Evolutionary conservation across 1,140 invertebrate genomes (phyloP).

Genomic region (Pararge aegeria): DNA sequence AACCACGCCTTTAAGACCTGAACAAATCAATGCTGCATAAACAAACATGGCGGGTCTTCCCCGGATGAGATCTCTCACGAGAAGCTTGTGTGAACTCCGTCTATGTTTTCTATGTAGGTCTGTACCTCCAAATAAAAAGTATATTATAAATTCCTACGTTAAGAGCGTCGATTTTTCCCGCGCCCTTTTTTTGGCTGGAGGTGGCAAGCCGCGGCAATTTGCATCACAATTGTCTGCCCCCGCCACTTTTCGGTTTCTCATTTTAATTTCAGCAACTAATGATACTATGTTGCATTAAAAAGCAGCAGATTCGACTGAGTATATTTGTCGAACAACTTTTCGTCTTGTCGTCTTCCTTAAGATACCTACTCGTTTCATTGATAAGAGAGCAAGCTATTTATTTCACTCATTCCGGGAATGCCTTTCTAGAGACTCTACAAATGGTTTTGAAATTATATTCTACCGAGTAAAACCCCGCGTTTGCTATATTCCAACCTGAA

Average conservation of each 20-base stretch:
- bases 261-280: constrained; percentile 71
- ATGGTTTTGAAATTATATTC: too few relatives aligned
- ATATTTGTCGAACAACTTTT: not conserved
- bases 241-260: constrained; percentile 46
- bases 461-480: too few relatives aligned
- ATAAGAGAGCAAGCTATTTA: too few relatives aligned
- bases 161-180: constrained; percentile 49
- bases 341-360: not conserved
- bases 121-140: constrained; percentile 56
- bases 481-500: too few relatives aligned
- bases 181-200: constrained; percentile 43
- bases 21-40: too few relatives aligned
- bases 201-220: constrained; percentile 43
- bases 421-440: too few relatives aligned
- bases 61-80: too few relatives aligned
- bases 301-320: not conserved
- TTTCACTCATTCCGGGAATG: too few relatives aligned
- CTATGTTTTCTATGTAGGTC: not conserved
- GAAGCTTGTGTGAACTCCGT: not conserved
- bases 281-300: constrained; percentile 52
- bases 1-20: too few relatives aligned
- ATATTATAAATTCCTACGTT: constrained; percentile 60
- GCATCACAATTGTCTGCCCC: constrained; percentile 64
- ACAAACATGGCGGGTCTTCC: too few relatives aligned
- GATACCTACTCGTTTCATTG: too few relatives aligned